Conservation (phyloP, 2,797 vertebrate species). For the Limnodromus scolopaceus region DNA sequence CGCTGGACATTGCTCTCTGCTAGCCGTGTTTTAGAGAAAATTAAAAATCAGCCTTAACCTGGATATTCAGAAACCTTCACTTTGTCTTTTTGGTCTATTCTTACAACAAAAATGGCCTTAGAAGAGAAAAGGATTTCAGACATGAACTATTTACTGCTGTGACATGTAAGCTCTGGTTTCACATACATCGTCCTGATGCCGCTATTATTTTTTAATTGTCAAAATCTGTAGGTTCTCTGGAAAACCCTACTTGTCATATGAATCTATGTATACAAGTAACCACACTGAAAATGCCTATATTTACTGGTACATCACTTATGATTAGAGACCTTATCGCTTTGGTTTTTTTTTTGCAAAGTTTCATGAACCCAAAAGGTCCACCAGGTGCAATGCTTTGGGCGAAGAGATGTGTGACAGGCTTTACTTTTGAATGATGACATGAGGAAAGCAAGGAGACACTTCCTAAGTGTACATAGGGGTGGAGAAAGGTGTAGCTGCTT, state of each 20-base stretch:
- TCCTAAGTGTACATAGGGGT: background rate
- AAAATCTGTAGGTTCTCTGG: background rate
- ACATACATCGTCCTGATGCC: too few relatives aligned
- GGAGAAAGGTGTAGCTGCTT: background rate
- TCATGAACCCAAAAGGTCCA: background rate
- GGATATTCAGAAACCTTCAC: background rate
- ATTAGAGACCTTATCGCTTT: background rate
- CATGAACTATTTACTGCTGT: background rate
- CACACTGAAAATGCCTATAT: fast-evolving
- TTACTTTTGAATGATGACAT: background rate
- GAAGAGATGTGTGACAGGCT: background rate
- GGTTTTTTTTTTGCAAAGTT: background rate
- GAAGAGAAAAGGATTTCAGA: background rate
- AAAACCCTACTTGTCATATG: background rate
- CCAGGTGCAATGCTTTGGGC: background rate
- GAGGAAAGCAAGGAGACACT: background rate
- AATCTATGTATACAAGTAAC: background rate
- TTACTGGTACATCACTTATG: background rate
- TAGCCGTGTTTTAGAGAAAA: background rate
- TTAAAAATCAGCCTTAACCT: background rate
- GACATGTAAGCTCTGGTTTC: background rate
- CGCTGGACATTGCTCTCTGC: background rate
- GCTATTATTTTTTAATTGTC: background rate
- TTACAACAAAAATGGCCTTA: background rate
- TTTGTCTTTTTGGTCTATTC: background rate